Conservation (phyloP, 2,797 vertebrate genomes). For the Novumbra hubbsi region DNA sequence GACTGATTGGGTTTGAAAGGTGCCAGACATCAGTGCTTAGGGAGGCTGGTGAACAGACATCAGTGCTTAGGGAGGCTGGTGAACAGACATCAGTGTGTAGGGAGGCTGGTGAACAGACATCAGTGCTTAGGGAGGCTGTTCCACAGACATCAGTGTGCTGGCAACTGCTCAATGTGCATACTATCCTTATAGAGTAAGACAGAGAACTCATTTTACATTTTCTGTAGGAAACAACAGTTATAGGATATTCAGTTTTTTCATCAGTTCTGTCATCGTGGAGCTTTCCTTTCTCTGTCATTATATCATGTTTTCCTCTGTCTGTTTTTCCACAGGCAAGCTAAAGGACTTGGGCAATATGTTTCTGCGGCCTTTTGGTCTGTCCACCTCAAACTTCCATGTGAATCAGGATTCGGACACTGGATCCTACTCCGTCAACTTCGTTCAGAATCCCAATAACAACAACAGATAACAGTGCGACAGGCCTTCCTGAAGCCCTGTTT, state of each 20-base stretch:
- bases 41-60: slow-evolving; percentile 12
- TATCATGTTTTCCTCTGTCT: slow-evolving; percentile 12
- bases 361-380: slow-evolving; percentile 93
- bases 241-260: background rate
- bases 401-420: slow-evolving; percentile 88
- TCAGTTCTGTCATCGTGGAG: background rate
- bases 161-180: background rate
- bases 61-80: too few relatives aligned
- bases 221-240: background rate
- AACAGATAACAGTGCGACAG: slow-evolving; percentile 50
- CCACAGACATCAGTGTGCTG: slow-evolving; percentile 15
- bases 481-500: background rate
- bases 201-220: background rate
- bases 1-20: too few relatives aligned
- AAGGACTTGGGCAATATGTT: slow-evolving; percentile 96
- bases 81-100: slow-evolving; percentile 14
- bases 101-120: slow-evolving; percentile 6
- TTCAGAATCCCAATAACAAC: slow-evolving; percentile 87
- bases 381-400: slow-evolving; percentile 95
- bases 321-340: slow-evolving; percentile 81
- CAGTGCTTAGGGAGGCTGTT: slow-evolving; percentile 11
- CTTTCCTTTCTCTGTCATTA: background rate
- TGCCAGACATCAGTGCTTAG: background rate
- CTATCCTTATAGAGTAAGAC: background rate
- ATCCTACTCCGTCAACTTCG: slow-evolving; percentile 94